These are phyloP conservation scores for Syndactyla subalaris DNA, from an alignment of 2,797 vertebrate species.

Conservation along the genomic window DNA sequence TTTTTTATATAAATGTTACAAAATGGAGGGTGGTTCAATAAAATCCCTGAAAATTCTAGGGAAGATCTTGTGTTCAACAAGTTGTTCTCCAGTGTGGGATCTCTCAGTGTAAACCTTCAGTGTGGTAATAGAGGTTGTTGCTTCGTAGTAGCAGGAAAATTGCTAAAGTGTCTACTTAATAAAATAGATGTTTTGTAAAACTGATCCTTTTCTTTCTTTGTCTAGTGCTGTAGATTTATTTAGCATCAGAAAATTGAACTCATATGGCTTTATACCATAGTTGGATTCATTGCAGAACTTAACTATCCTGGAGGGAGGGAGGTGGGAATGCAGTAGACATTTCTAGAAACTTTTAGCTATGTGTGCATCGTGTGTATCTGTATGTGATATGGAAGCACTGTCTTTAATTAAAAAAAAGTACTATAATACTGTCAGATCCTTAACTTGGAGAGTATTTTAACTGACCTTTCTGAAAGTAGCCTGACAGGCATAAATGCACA, in stretches of 20 bases:
- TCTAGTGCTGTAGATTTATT: not conserved
- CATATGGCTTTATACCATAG: accelerated
- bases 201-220: not conserved
- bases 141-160: not conserved
- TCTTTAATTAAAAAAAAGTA: not conserved
- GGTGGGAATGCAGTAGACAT: not conserved
- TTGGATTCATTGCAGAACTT: not conserved
- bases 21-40: not conserved
- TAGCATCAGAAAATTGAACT: not conserved
- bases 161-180: not conserved
- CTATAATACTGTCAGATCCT: not conserved
- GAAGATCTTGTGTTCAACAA: not conserved
- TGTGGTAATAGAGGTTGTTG: not conserved
- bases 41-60: not conserved
- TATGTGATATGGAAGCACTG: not conserved
- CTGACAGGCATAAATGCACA: not conserved
- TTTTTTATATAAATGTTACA: not conserved
- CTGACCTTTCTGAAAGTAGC: not conserved
- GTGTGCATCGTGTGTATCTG: not conserved
- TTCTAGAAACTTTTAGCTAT: not conserved
- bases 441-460: not conserved
- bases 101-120: not conserved
- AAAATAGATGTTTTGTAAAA: not conserved
- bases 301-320: not conserved
- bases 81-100: not conserved